Conservation (phyloP, 2,797 vertebrate species). For the Eleutherodactylus coqui region DNA sequence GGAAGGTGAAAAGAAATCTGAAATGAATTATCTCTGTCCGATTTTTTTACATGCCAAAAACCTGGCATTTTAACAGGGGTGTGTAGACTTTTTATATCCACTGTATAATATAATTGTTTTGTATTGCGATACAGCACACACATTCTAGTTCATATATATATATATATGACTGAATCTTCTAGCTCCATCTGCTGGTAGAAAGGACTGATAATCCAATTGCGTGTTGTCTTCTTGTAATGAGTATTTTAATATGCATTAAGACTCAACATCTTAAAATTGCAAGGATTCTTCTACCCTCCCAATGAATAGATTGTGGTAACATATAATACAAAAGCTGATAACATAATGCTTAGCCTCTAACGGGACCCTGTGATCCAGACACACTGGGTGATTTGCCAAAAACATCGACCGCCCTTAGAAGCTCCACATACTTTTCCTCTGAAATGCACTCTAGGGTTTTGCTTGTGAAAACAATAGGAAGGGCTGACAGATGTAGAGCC, state of each 20-base stretch:
- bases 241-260: background rate
- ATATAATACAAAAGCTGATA: background rate
- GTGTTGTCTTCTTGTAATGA: too few relatives aligned
- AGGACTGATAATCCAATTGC: background rate
- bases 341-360: conserved; percentile 26
- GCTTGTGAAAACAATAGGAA: conserved; percentile 64
- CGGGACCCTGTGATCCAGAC: conserved; percentile 38
- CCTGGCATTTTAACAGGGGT: too few relatives aligned
- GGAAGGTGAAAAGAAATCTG: too few relatives aligned
- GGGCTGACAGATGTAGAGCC: conserved; percentile 54
- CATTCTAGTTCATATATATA: background rate
- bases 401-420: conserved; percentile 52
- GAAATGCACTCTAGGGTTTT: conserved; percentile 62
- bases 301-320: conserved; percentile 4
- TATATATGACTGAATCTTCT: background rate
- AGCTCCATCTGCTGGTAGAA: conserved; percentile 7
- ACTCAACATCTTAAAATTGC: background rate
- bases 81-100: too few relatives aligned
- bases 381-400: conserved; percentile 46
- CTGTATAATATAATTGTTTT: background rate
- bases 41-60: too few relatives aligned
- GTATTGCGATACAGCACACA: background rate
- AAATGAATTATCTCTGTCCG: too few relatives aligned
- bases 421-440: conserved; percentile 67
- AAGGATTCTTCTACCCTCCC: background rate